Percentiles rank a stretch among this genome's conserved stretches.
Conservation (phyloP, 2,113 vertebrate genomes). For the Pteropus alecto region DNA sequence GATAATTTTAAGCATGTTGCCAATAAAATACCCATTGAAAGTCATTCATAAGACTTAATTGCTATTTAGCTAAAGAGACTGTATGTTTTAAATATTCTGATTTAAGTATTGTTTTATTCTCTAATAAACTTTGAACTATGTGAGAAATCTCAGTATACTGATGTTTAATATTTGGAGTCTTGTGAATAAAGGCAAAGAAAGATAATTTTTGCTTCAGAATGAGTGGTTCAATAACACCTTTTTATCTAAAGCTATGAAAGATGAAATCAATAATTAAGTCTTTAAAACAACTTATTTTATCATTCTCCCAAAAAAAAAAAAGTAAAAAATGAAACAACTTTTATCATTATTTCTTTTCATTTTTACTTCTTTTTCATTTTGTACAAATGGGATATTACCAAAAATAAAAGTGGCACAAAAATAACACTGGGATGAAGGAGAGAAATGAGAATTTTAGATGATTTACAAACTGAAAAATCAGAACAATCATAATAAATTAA, state of each 20-base stretch:
- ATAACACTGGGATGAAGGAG: neutral
- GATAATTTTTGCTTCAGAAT: neutral
- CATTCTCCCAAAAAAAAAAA: neutral
- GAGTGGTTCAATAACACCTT: neutral
- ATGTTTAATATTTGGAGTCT: neutral
- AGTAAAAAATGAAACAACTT: neutral
- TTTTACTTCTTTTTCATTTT: neutral
- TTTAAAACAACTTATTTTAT: neutral
- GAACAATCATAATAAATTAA: neutral
- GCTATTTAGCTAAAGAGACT: neutral
- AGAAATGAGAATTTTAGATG: neutral
- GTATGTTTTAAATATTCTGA: neutral
- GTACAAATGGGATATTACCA: neutral
- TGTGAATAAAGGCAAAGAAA: neutral
- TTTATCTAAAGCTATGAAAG: neutral
- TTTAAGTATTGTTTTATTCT: neutral
- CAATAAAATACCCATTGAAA: neutral
- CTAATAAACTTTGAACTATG: neutral
- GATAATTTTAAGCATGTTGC: slow-evolving; percentile 8
- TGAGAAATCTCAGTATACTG: neutral
- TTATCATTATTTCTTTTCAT: slow-evolving; percentile 5
- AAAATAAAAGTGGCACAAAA: neutral
- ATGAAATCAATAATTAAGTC: neutral
- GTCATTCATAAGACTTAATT: neutral
- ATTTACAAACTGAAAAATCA: neutral